These are phyloP conservation scores for Rhea americana DNA, from an alignment of 2,113 vertebrate species.

Conservation along the genomic window DNA sequence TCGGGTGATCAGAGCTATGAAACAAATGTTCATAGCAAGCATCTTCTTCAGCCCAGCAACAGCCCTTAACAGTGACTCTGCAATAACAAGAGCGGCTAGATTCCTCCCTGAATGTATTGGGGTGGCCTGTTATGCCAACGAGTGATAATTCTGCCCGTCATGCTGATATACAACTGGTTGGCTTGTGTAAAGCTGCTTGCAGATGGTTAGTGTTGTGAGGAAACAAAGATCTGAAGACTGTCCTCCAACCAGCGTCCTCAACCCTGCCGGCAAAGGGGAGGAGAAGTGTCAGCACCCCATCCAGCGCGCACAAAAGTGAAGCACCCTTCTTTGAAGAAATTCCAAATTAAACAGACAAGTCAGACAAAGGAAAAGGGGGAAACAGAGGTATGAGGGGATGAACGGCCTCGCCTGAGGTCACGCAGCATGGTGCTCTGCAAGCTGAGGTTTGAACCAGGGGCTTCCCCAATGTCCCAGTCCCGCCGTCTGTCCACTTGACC, in stretches of 20 bases:
- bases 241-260: neutral
- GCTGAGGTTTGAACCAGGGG: conserved; percentile 27
- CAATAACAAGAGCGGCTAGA: neutral
- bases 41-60: neutral
- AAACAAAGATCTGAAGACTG: neutral
- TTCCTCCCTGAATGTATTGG: neutral
- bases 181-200: neutral
- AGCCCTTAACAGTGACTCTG: neutral
- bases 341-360: conserved; percentile 29
- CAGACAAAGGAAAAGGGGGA: conserved; percentile 1
- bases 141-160: neutral
- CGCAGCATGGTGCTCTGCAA: neutral
- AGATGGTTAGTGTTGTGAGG: neutral
- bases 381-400: neutral
- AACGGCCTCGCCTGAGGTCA: conserved; percentile 35
- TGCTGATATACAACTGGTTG: neutral
- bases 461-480: conserved; percentile 22
- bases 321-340: neutral
- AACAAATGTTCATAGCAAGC: neutral
- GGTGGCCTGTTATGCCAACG: rapidly evolving
- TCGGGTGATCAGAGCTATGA: neutral
- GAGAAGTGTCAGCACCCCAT: conserved; percentile 3
- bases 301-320: neutral
- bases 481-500: conserved; percentile 60
- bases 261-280: neutral